A percentile compares a stretch with the other conserved stretches of the same genome.
Conservation (phyloP, 2,888 invertebrate genomes). For the Nowickia ferox region DNA sequence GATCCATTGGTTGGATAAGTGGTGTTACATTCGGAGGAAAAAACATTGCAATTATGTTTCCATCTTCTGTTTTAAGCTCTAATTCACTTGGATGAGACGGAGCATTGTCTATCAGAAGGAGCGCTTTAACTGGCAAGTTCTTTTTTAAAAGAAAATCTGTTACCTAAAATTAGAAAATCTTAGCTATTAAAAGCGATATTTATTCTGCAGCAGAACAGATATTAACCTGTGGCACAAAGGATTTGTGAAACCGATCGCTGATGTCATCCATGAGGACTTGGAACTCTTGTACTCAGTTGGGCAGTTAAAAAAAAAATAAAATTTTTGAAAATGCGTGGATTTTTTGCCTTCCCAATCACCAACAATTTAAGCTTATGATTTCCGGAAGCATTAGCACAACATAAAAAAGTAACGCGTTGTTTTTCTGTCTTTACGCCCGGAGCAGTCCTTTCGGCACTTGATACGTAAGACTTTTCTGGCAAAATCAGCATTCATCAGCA, state of each 20-base stretch:
- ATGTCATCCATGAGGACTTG: neutral
- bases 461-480: conserved; percentile 34
- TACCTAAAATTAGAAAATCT: conserved; percentile 23
- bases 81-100: conserved; percentile 5
- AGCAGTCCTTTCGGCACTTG: conserved; percentile 25
- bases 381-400: conserved; percentile 16
- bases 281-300: conserved; percentile 31
- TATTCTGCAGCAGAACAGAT: conserved; percentile 32
- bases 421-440: conserved; percentile 10
- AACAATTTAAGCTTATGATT: conserved; percentile 10
- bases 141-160: too few relatives aligned
- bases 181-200: conserved; percentile 20
- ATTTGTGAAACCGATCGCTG: conserved; percentile 7
- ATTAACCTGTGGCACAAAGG: conserved; percentile 16
- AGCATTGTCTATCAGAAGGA: conserved; percentile 1
- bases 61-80: conserved; percentile 13
- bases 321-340: too few relatives aligned
- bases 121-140: conserved; percentile 1
- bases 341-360: conserved; percentile 36
- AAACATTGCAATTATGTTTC: conserved; percentile 6
- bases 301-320: conserved; percentile 30
- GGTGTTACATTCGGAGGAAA: neutral
- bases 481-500: conserved; percentile 21
- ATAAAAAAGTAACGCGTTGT: conserved; percentile 22
- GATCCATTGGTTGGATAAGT: conserved; percentile 3